A percentile compares a stretch with the other conserved stretches of the same genome.
phyloP scores from a whole-genome alignment of 2,113 vertebrate genomes.

The Archilochus colubris region DNA sequence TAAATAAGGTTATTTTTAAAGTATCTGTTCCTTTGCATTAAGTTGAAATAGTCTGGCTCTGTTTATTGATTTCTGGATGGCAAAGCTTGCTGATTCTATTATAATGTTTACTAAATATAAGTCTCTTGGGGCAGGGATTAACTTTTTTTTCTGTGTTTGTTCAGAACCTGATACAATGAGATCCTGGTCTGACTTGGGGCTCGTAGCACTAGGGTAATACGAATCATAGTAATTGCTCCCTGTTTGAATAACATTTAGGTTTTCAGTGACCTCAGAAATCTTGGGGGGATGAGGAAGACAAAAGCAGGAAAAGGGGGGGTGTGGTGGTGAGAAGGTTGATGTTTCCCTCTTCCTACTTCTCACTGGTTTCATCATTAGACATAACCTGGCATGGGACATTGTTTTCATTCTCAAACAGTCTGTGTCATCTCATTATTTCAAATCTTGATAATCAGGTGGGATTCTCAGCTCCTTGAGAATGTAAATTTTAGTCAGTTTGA shows the following conservation, averaged over 20 bases:
- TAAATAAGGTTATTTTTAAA: not conserved
- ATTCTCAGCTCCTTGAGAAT: not conserved
- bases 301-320: slow-evolving; percentile 1
- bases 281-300: slow-evolving; percentile 1
- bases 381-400: not conserved
- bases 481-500: not conserved
- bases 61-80: slow-evolving; percentile 19
- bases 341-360: slow-evolving; percentile 33
- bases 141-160: slow-evolving; percentile 71
- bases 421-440: slow-evolving; percentile 31
- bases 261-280: slow-evolving; percentile 38
- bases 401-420: slow-evolving; percentile 13
- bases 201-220: slow-evolving; percentile 70
- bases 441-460: not conserved
- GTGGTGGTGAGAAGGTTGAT: not conserved
- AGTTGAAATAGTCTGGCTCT: not conserved
- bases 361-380: not conserved
- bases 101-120: slow-evolving; percentile 47
- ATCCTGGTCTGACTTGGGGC: slow-evolving; percentile 70
- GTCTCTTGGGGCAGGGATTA: slow-evolving; percentile 50
- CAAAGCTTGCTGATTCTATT: slow-evolving; percentile 47
- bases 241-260: slow-evolving; percentile 58
- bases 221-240: slow-evolving; percentile 68
- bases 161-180: slow-evolving; percentile 71
- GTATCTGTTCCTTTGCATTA: slow-evolving; percentile 14